A percentile compares a stretch with the other conserved stretches of the same genome.
phyloP scores from a whole-genome alignment of 2,888 invertebrate species.

The Scaptomyza parva region DNA sequence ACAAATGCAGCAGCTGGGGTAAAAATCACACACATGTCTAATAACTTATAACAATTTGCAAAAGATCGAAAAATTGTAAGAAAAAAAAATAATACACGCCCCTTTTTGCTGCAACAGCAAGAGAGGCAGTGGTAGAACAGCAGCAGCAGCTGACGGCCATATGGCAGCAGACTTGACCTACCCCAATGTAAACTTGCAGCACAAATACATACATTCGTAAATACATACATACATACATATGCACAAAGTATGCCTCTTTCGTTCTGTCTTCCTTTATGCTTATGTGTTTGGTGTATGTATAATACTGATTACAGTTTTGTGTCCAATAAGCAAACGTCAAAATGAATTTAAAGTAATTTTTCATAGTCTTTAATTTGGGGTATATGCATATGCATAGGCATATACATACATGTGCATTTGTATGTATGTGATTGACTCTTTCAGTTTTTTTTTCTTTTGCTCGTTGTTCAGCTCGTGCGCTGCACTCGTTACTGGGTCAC shows the following conservation, averaged over 20 bases:
- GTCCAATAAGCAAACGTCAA: conserved; percentile 56
- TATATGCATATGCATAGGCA: conserved; percentile 12
- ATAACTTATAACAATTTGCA: conserved; percentile 27
- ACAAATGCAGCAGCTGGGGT: conserved; percentile 74
- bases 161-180: conserved; percentile 75
- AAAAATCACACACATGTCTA: conserved; percentile 45
- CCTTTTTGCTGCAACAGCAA: conserved; percentile 40
- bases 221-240: conserved; percentile 20
- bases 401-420: neutral
- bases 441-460: conserved; percentile 33
- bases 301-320: conserved; percentile 45
- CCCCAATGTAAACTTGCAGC: conserved; percentile 61
- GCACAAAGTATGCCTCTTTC: conserved; percentile 13
- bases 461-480: conserved; percentile 69
- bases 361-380: conserved; percentile 48
- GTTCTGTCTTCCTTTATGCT: neutral
- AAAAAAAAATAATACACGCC: conserved; percentile 27
- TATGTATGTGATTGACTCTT: conserved; percentile 32
- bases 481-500: conserved; percentile 83
- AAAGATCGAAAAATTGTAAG: neutral
- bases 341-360: conserved; percentile 60
- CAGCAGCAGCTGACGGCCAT: conserved; percentile 64
- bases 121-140: conserved; percentile 9
- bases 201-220: conserved; percentile 34
- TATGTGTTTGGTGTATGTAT: conserved; percentile 13